These are phyloP conservation scores for Leptosomus discolor DNA, from an alignment of 2,113 vertebrate genomes.

Conservation along the genomic window DNA sequence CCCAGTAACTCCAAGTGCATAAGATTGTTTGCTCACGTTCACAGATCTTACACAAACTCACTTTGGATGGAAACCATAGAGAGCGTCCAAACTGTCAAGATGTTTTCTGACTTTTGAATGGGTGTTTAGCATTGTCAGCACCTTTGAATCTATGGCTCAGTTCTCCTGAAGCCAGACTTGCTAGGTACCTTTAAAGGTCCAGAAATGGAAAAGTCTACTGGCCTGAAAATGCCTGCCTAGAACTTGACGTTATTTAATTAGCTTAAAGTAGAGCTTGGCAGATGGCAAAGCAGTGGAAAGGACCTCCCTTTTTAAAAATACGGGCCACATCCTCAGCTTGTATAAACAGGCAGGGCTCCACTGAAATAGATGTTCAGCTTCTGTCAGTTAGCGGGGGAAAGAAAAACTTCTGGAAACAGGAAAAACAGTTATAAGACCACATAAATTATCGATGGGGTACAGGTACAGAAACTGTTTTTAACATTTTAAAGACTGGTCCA, in stretches of 20 bases:
- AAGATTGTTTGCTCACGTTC: neutral
- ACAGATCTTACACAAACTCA: neutral
- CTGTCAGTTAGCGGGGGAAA: neutral
- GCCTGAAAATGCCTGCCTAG: neutral
- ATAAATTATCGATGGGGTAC: neutral
- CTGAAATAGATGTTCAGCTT: neutral
- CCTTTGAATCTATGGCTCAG: neutral
- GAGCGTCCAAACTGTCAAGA: neutral
- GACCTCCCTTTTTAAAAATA: conserved; percentile 54
- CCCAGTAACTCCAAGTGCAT: neutral
- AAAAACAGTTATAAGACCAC: neutral
- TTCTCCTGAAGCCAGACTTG: neutral
- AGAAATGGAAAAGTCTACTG: conserved; percentile 10
- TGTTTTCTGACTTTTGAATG: neutral
- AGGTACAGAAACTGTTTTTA: neutral
- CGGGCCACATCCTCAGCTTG: conserved; percentile 29
- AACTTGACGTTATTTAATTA: conserved; percentile 17
- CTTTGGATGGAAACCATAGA: neutral
- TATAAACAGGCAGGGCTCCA: conserved; percentile 38
- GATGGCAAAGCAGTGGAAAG: conserved; percentile 41
- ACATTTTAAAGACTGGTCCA: neutral
- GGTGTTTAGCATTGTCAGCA: neutral
- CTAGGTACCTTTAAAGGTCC: neutral
- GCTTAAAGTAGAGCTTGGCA: conserved; percentile 22
- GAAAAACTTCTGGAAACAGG: neutral